Conservation (phyloP, 1,140 invertebrate species). For the Lasioglossum albipes region DNA sequence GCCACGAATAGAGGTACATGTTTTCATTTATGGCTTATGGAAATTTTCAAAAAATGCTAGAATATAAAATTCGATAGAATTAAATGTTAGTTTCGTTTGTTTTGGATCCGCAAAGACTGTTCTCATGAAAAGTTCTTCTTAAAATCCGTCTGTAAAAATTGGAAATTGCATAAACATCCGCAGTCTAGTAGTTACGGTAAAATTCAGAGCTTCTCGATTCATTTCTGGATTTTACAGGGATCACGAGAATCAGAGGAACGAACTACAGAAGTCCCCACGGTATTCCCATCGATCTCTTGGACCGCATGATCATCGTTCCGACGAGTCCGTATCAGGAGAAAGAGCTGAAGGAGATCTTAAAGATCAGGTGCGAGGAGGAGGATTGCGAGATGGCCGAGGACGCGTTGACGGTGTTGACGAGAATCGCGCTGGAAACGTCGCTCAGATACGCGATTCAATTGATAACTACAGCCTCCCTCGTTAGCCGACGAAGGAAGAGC, state of each 20-base stretch:
- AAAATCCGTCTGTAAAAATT: no score
- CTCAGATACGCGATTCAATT: constrained; percentile 99
- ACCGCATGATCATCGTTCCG: constrained; percentile 96
- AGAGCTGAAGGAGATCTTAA: constrained; percentile 95
- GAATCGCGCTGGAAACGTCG: constrained; percentile 95
- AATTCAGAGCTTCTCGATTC: not conserved
- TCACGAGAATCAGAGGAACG: constrained; percentile 97
- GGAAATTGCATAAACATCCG: no score
- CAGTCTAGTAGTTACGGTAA: not conserved
- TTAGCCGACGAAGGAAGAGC: constrained; percentile 91
- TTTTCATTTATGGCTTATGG: no score
- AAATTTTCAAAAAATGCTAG: no score
- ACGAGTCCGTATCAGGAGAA: constrained; percentile 94
- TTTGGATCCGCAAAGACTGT: no score
- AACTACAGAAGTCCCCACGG: constrained; percentile 97
- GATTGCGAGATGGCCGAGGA: constrained; percentile 97
- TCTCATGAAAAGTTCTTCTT: no score
- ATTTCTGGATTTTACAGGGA: constrained; percentile 73
- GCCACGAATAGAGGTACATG: constrained; percentile 95
- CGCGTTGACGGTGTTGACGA: constrained; percentile 93
- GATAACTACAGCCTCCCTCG: constrained; percentile 96
- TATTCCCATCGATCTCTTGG: constrained; percentile 97
- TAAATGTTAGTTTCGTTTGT: no score
- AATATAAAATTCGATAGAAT: no score
- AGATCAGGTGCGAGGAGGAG: constrained; percentile 97